Evolutionary conservation across 1,140 invertebrate species (phyloP), one percentile per base, ranked within the genome.

Genomic region (Plectus sambesii): DNA sequence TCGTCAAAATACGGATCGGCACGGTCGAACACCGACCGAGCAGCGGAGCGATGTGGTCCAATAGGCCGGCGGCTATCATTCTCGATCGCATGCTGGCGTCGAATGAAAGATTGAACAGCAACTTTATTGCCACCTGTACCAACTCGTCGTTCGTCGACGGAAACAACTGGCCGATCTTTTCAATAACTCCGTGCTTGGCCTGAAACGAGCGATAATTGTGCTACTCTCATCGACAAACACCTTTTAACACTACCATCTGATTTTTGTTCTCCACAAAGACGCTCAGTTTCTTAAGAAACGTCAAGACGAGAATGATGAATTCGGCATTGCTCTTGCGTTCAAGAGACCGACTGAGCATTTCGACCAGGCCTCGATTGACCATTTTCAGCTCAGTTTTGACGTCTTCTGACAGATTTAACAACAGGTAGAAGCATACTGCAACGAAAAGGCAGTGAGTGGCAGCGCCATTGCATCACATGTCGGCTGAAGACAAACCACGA

Each of bases 101-200:
- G 74, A 99, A 97, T n/a, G 87, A 90, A 30, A 98, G 78, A 78
- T 99, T 99, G 60, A 90, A 87, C 5, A 97, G 74, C 12, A 96
- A 73, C 62, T 85, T 82, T 40, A 94, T 75, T 19, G 83, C 83
- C 42, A 86, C 81, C 72, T 84, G 82, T n/a, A 87, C 77, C 38
- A 96, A 73, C 74, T 90, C 87, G 39, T 72, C 69, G 52, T 58
- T 59, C 63, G 70, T 61, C 60, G 69, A 49, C 58, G 72, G 51
- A n/a, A 79, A 57, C 23, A 78, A 52, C 40, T 70, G 66, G 6
- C 72, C 70, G 29, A 78, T 55, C 55, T 75, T 76, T 55, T 78
- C 77, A 9, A 76, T 67, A 26, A 78, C 72, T 53, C 69, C 66
- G 24, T 71, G 48, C 42, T 74, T 67, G 29, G 67, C 67, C 74